Base-by-base conservation (phyloP, 2,797 vertebrate species). In the Acestrorhynchus altus region DNA sequence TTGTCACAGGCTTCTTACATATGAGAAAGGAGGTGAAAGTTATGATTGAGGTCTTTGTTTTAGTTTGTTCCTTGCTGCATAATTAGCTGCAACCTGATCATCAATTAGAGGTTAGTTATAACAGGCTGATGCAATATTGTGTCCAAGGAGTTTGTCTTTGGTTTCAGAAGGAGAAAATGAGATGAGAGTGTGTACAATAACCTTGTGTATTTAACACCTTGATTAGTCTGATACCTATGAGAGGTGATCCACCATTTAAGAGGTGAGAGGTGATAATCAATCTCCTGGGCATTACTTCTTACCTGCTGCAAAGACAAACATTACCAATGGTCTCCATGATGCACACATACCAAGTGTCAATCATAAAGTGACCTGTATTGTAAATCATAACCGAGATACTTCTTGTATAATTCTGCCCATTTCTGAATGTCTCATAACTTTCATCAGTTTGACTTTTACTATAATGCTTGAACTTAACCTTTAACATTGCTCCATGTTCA, bases 171-270 rank as follows among this genome's bases (percentile, higher is more conserved):
- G 4, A 47, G 22, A 40, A 49, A 46, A 51, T 54, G 18, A 22
- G 44, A 11, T 3, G 10, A 56, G 4, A 60, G 52, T 77, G 69
- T 74, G 51, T 26, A 49, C 28, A 65, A 49, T 61, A 65, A 67
- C 46, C 1, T 71, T 49, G 22, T 80, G 44, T 15, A n/a, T 72
- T 77, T 56, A 74, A 81, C 76, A 78, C 82, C 31, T 76, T 68
- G 71, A 81, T 83, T 63, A 66, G n/a, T 39, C 15, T 1, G 47
- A 67, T 52, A 35, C 82, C 72, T 65, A 0, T 39, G 79, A 78
- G 79, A 72, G 56, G 39, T 20, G 54, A n/a, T 54, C 5, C 1
- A 22, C 20, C 4, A 54, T 39, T 28, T 47, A 77, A 80, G 15
- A 13, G 15, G 18, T n/a, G 57, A 61, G 26, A 61, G 7, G 22